Evolutionary conservation across 2,888 invertebrate species (phyloP), one percentile per base, ranked within the genome.

Genomic region (Platycnemis pennipes): DNA sequence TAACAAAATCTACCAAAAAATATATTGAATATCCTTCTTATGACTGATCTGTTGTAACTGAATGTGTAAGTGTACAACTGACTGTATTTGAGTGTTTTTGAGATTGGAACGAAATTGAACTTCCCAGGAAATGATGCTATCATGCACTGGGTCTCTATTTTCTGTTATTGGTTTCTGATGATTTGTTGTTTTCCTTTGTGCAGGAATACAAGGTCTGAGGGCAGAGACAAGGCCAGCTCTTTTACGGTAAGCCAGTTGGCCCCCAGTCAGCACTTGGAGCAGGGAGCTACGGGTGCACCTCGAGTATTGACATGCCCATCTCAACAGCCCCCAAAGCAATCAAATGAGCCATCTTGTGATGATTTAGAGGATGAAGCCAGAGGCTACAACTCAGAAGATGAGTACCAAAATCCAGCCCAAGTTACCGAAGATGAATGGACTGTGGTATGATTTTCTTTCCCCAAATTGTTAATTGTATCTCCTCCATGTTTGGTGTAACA

Each of bases 371-470:
- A 91, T 91, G 96, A 96, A 95, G 96, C 95, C 95, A 96, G 96
- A 94, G 98, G 98, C 22, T 98, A 98, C 95, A 98, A 98, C 95
- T 98, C 98, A 95, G 98, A 97, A 53, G 98, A 98, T 96, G 98
- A 98, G 96, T 98, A 98, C 96, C 96, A 95, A 88, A 96, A 95
- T 19, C 95, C 95, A 45, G 96, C 97, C 46, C 96, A 97, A 94
- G 96, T 97, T 88, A 97, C 97, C 1, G 96, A 97, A 85, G 97
- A 97, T 87, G 97, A 98, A 95, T 97, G 97, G 97, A 96, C 97
- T 94, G 97, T 97, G 96, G 97, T 97, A n/a, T n/a, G n/a, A n/a
- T n/a, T n/a, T n/a, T n/a, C n/a, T n/a, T n/a, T n/a, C n/a, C n/a
- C n/a, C n/a, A n/a, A n/a, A n/a, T n/a, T n/a, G n/a, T n/a, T n/a